phyloP scores from a whole-genome alignment of 2,113 vertebrate genomes.

The Pollimyrus isidori region DNA sequence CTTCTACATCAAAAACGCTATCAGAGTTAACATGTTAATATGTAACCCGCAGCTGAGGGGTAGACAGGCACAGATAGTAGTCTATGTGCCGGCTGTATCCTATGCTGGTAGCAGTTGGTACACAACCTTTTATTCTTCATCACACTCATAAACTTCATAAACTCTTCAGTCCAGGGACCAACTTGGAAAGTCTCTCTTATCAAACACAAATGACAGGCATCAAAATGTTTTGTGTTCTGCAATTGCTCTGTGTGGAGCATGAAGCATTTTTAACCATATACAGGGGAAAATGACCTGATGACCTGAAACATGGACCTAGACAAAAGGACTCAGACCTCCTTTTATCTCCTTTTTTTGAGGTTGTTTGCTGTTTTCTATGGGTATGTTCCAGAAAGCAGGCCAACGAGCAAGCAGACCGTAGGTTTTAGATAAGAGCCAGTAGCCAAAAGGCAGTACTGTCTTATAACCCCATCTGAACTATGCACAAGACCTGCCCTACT shows the following conservation, averaged over 20 bases:
- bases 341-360: neutral
- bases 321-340: neutral
- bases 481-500: neutral
- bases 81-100: neutral
- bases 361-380: neutral
- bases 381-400: neutral
- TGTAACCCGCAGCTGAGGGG: constrained; percentile 16
- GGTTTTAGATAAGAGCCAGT: neutral
- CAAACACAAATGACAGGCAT: neutral
- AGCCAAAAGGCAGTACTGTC: neutral
- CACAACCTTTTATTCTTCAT: neutral
- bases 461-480: neutral
- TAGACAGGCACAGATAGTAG: neutral
- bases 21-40: constrained; percentile 23
- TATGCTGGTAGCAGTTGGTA: neutral
- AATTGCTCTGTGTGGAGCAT: neutral
- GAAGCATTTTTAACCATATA: neutral
- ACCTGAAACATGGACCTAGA: neutral
- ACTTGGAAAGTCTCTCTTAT: neutral
- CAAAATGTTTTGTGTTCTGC: neutral
- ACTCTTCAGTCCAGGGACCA: neutral
- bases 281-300: neutral
- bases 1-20: neutral
- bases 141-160: no score
- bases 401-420: neutral